Base-by-base conservation (phyloP, 2,113 vertebrate species). In the Phyllostomus discolor region DNA sequence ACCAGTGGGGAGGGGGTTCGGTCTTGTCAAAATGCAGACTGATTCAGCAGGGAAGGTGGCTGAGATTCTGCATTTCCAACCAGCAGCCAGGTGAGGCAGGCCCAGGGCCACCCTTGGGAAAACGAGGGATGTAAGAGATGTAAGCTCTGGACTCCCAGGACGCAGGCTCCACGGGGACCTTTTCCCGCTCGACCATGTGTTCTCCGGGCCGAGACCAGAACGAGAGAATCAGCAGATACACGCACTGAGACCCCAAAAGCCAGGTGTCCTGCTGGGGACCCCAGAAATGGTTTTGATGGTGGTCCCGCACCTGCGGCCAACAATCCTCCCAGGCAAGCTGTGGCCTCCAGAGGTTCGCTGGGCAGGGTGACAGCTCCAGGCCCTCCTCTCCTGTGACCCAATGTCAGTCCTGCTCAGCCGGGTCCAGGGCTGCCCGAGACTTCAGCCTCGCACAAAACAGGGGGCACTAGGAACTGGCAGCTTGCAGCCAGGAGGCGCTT, bases 131-230 rank as follows among this genome's bases (percentile, higher is more conserved):
- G 1, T 1, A 48, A 16, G 46, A 69, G 50, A 33, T 19, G 12
- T 16, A 48, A 41, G 52, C 22, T 52, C 28, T 85, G 62, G 9
- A 9, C 8, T 24, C 28, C 10, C 48, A 54, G 50, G 90, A 69
- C 7, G 31, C 4, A 83, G 57, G 54, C 38, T 76, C 16, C n/a
- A 8, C 0, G 24, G 31, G 43, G 50, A 70, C 64, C 4, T 70
- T 78, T 33, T 62, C 57, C 69, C 17, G 17, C 19, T 48, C 35
- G 7, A 2, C 9, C 4, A 31, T 26, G 2, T 46, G 31, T 64
- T 72, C 67, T 35, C 16, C 22, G 43, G 7, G 17, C 31, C 41
- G 43, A 93, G 57, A 79, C 50, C 35, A 20, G 87, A 89, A 70
- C 35, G 52, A 54, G 79, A 69, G 19, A 26, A 7, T 54, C 31